Evolutionary conservation across 92 coral and sea anemone genomes (phyloP).

Genomic region (Parazoanthus darwini): DNA sequence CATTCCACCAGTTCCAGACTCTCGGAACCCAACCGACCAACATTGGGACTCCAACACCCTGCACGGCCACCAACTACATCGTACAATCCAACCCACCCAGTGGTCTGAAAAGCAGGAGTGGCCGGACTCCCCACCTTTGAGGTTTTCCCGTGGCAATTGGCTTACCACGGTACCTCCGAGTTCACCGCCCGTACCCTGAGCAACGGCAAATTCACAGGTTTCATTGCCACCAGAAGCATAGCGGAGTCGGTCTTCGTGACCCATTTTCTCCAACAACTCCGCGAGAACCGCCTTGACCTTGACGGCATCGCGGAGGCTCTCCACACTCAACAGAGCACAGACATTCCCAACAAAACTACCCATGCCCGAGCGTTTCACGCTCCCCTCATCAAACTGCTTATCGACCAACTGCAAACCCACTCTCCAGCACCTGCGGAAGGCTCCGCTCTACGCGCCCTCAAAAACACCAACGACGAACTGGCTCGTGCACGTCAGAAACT

Average conservation of each 20-base stretch:
- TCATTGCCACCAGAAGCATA: conserved; percentile 10
- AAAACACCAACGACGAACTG: conserved; percentile 5
- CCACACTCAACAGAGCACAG: no score
- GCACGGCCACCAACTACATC: conserved; percentile 16
- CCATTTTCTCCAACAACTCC: conserved; percentile 4
- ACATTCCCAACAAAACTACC: no score
- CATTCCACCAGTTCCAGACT: background rate
- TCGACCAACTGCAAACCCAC: no score
- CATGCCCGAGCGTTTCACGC: no score
- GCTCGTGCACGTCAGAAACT: background rate
- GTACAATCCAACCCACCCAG: conserved; percentile 11
- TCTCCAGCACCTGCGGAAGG: background rate
- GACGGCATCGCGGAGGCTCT: background rate
- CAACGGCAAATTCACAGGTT: conserved; percentile 14
- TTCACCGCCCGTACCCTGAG: conserved; percentile 14
- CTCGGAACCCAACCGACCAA: background rate
- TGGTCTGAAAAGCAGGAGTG: conserved; percentile 5
- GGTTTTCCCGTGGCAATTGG: conserved; percentile 7
- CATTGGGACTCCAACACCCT: conserved; percentile 12
- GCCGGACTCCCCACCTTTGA: conserved; percentile 8
- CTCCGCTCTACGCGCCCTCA: conserved; percentile 2
- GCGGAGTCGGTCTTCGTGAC: conserved; percentile 17
- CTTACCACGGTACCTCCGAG: conserved; percentile 16
- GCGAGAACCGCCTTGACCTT: conserved; percentile 9
- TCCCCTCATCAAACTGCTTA: no score